Base-by-base conservation (phyloP, 37 sponge, comb jelly and placozoan species). In the Diacarnus erythraeanus region DNA sequence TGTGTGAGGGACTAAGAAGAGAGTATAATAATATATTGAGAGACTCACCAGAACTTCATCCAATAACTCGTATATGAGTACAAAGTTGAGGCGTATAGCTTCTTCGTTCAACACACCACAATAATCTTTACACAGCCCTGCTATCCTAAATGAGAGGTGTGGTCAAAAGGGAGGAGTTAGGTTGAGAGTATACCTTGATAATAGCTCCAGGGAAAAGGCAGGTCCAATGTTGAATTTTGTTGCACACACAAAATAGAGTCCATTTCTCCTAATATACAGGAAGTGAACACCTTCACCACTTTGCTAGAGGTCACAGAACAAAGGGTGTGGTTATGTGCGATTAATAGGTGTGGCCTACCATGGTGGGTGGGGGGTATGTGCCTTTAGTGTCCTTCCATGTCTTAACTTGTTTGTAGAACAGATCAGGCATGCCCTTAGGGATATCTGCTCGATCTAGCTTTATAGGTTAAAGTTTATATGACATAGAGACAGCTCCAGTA, bases 21-120 rank as follows among this genome's bases (percentile, higher is more conserved):
- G 12, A 18, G 57, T 54, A 18, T 54, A 18, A 54, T 54, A 54
- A n/a, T n/a, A n/a, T n/a, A n/a, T n/a, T n/a, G 64, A 23, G 64
- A 10, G 3, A 78, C 94, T 77, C 25, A 94, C 95, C 69, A 96
- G 42, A 1, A 93, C 97, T 90, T 96, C 97, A 71, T 96, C 97
- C 63, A 94, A 71, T 34, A 97, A 77, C 65, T 97, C 97, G 63
- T 97, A 94, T 6, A 94, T 77, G 0, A 97, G 74, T 1, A 89
- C 86, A 79, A 97, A 97, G 77, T 97, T 97, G 37, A 94, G 84
- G 40, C 97, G 70, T 12, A 97, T 79, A 3, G 95, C 69, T 64
- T 97, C 97, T 79, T 97, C 97, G 74, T 94, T 94, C 26, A 97
- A 67, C 12, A 94, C 77, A 33, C 97, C 97, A 78, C 97, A 97